Evolutionary conservation across 1,140 invertebrate species (phyloP).

Genomic region (Drosophila sp.): DNA sequence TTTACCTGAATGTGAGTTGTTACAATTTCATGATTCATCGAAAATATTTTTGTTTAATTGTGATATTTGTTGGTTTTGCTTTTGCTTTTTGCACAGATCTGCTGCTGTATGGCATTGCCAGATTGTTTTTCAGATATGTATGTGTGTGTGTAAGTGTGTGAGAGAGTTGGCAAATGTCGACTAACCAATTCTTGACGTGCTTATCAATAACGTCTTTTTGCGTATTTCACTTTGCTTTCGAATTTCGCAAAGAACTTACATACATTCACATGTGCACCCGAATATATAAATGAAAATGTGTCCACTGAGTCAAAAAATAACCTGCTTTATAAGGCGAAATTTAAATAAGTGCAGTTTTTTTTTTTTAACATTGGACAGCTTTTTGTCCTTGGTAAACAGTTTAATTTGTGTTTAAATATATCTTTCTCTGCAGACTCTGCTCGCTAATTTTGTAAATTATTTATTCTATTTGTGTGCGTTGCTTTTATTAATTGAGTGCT

Average conservation of each 20-base stretch:
- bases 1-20: slow-evolving; percentile 37
- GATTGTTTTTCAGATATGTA: slow-evolving; percentile 48
- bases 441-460: slow-evolving; percentile 12
- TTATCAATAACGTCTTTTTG: slow-evolving; percentile 66
- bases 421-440: not conserved
- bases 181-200: slow-evolving; percentile 41
- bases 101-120: slow-evolving; percentile 58
- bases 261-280: slow-evolving; percentile 18
- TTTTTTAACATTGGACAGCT: too few species aligned
- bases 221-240: slow-evolving; percentile 46
- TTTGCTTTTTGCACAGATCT: slow-evolving; percentile 45
- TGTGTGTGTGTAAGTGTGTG: slow-evolving; percentile 8
- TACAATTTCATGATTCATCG: slow-evolving; percentile 43
- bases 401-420: slow-evolving; percentile 6
- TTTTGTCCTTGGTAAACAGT: slow-evolving; percentile 14
- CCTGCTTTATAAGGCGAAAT: slow-evolving; percentile 39
- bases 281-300: slow-evolving; percentile 28
- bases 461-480: slow-evolving; percentile 18
- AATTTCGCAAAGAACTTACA: slow-evolving; percentile 38
- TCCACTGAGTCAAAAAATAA: slow-evolving; percentile 31
- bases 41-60: slow-evolving; percentile 40
- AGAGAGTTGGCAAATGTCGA: slow-evolving; percentile 16
- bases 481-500: slow-evolving; percentile 30
- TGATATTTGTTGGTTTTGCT: too few species aligned
- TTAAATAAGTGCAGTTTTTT: slow-evolving; percentile 17